Evolutionary conservation across 2,797 vertebrate species (phyloP).

Genomic region (Eospalax fontanierii): DNA sequence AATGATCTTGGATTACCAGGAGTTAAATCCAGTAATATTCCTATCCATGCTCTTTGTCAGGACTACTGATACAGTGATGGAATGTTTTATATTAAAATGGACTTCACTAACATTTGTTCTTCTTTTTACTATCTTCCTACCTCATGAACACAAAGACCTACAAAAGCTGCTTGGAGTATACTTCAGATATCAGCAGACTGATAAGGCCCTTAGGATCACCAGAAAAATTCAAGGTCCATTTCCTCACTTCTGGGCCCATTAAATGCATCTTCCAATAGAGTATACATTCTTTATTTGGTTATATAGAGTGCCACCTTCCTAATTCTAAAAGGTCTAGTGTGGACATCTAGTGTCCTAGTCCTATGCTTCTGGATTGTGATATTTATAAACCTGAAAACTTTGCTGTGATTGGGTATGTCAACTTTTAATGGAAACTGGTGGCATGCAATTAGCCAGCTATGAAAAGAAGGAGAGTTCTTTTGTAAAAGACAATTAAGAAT

Average conservation of each 20-base stretch:
- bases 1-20: not conserved
- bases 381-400: not conserved
- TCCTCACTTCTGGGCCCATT: not conserved
- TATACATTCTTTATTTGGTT: not conserved
- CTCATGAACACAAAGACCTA: not conserved
- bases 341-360: not conserved
- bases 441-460: not conserved
- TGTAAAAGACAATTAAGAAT: not conserved
- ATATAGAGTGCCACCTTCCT: not conserved
- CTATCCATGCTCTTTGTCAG: not conserved
- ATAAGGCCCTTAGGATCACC: no score
- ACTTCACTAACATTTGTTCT: not conserved
- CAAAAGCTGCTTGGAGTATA: not conserved
- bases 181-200: not conserved
- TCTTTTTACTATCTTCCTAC: not conserved
- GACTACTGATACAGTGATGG: not conserved
- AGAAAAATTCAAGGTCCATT: not conserved
- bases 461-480: not conserved
- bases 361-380: not conserved
- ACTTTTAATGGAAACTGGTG: not conserved
- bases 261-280: not conserved
- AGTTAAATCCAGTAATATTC: not conserved
- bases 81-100: not conserved
- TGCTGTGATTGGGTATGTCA: not conserved
- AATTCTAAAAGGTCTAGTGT: not conserved